These are phyloP conservation scores for Lepidocyrtinus sp. DNA, from an alignment of 2,888 invertebrate genomes.

Conservation along the genomic window DNA sequence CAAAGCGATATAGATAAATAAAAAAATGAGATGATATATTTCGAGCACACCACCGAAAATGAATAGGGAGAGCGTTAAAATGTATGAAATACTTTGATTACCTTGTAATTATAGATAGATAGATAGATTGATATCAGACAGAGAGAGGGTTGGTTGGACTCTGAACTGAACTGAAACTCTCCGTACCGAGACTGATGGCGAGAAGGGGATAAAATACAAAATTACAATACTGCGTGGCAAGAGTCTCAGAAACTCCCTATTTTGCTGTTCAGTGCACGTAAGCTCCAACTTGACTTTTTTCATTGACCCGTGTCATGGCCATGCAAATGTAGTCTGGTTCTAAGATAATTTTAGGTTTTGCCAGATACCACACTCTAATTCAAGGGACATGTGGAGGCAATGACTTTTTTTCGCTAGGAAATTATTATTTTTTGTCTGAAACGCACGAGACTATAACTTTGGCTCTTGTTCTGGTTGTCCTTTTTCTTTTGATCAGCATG, in stretches of 20 bases:
- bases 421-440: too few species aligned
- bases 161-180: constrained; percentile 6
- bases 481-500: not conserved
- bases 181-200: constrained; percentile 18
- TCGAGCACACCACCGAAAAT: constrained; percentile 34
- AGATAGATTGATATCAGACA: constrained; percentile 26
- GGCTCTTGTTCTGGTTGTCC: not conserved
- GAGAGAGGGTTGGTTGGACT: constrained; percentile 11
- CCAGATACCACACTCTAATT: not conserved
- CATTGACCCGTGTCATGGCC: not conserved
- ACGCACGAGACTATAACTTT: not conserved
- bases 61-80: constrained; percentile 46
- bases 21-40: constrained; percentile 14
- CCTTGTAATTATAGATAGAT: constrained; percentile 50
- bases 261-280: constrained; percentile 16
- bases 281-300: not conserved
- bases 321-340: too few species aligned
- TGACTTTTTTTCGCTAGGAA: not conserved
- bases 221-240: not conserved
- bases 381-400: not conserved
- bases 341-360: not conserved
- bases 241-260: not conserved
- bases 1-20: not conserved
- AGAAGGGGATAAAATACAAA: constrained; percentile 35
- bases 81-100: constrained; percentile 51